These are phyloP conservation scores for Calliscelio sp. DNA, from an alignment of 2,888 invertebrate genomes.

Conservation along the genomic window DNA sequence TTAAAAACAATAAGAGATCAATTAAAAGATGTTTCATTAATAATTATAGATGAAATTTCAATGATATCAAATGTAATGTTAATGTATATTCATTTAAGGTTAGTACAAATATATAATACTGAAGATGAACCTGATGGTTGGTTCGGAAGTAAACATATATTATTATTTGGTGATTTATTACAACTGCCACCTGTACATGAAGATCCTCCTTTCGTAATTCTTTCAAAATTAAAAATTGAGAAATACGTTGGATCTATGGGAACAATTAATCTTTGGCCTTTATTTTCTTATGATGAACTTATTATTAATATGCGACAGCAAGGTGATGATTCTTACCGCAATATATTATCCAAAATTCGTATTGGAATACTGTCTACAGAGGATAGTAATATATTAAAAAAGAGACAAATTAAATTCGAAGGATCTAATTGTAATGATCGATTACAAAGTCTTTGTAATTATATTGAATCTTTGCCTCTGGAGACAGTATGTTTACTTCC, in stretches of 20 bases:
- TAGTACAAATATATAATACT: constrained; percentile 79
- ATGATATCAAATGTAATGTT: constrained; percentile 76
- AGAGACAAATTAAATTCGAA: constrained; percentile 22
- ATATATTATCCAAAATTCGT: constrained; percentile 73
- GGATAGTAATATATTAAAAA: constrained; percentile 45
- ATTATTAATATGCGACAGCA: constrained; percentile 78
- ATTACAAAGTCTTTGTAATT: constrained; percentile 46
- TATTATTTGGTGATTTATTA: constrained; percentile 80
- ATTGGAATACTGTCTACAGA: constrained; percentile 34
- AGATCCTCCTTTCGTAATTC: constrained; percentile 74
- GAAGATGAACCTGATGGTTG: constrained; percentile 77
- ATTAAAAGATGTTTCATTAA: constrained; percentile 77
- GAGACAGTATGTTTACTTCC: constrained; percentile 78
- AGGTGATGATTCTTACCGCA: constrained; percentile 72
- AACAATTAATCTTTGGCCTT: constrained; percentile 76
- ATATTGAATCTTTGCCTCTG: background rate
- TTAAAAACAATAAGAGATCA: constrained; percentile 76
- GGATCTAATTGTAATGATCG: constrained; percentile 1
- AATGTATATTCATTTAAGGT: constrained; percentile 76
- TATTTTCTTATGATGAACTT: constrained; percentile 78
- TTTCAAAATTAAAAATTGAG: constrained; percentile 70
- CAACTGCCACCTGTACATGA: constrained; percentile 80
- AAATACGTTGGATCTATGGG: constrained; percentile 76
- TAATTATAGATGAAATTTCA: constrained; percentile 78
- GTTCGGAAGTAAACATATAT: constrained; percentile 79